Evolutionary conservation across 2,113 vertebrate genomes (phyloP).

Genomic region (Phycodurus eques): DNA sequence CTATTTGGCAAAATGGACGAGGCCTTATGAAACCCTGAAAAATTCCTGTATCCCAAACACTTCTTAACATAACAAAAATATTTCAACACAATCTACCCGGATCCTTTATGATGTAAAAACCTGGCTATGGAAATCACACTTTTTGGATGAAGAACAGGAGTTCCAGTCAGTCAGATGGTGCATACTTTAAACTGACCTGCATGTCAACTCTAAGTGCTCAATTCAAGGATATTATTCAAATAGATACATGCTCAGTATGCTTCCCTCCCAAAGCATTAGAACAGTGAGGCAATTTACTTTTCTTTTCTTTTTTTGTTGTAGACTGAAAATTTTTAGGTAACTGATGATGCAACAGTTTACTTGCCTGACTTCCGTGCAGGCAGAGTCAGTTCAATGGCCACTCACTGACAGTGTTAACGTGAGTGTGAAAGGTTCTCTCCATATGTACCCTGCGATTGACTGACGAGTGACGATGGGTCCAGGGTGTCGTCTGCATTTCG

Average conservation of each 20-base stretch:
- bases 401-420: too few relatives aligned
- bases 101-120: not conserved
- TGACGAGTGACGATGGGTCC: too few relatives aligned
- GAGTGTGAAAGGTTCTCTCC: too few relatives aligned
- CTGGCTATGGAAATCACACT: not conserved
- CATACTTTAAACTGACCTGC: not conserved
- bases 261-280: not conserved
- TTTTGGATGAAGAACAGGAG: slow-evolving; percentile 3
- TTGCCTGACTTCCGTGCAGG: too few relatives aligned
- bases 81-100: not conserved
- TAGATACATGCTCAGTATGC: not conserved
- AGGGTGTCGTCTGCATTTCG: too few relatives aligned
- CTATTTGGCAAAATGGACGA: not conserved
- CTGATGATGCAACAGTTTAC: too few relatives aligned
- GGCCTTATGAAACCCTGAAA: not conserved
- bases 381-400: too few relatives aligned
- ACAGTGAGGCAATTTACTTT: not conserved
- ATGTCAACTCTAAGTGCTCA: not conserved
- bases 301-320: too few relatives aligned
- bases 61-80: not conserved
- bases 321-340: too few relatives aligned
- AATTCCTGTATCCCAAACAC: not conserved
- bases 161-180: not conserved
- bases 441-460: too few relatives aligned
- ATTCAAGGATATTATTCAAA: not conserved